These are phyloP conservation scores for Oscheius sp. DNA, from an alignment of 2,888 invertebrate species.

Conservation along the genomic window DNA sequence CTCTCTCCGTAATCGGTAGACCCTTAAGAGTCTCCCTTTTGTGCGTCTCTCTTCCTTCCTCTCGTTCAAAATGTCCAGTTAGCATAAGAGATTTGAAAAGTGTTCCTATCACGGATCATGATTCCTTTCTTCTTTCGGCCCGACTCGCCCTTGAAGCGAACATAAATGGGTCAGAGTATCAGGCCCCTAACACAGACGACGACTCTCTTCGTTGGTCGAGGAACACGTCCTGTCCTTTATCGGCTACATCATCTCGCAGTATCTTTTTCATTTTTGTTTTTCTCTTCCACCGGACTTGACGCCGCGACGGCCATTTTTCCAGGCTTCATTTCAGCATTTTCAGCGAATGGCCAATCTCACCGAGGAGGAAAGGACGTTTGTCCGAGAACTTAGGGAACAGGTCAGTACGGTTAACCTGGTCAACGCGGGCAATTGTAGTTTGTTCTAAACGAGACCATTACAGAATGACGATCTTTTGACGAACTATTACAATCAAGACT, in stretches of 20 bases:
- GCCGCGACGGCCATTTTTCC: not conserved
- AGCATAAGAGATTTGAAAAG: not conserved
- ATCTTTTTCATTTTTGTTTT: not conserved
- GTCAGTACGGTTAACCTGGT: not conserved
- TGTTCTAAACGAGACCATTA: slow-evolving; percentile 12
- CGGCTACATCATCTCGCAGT: not conserved
- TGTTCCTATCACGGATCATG: not conserved
- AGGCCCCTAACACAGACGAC: not conserved
- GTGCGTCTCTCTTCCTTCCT: not conserved
- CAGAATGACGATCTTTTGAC: slow-evolving; percentile 54
- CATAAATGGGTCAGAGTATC: slow-evolving; percentile 24
- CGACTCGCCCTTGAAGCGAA: slow-evolving; percentile 19
- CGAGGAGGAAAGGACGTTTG: slow-evolving; percentile 6
- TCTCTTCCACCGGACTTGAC: not conserved
- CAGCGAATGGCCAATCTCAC: slow-evolving; percentile 3
- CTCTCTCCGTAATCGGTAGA: too few relatives aligned
- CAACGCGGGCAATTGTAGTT: not conserved
- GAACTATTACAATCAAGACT: slow-evolving; percentile 54
- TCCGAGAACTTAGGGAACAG: slow-evolving; percentile 25
- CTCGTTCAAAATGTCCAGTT: not conserved
- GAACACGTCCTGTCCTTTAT: slow-evolving; percentile 1
- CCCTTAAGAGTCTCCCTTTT: too few relatives aligned
- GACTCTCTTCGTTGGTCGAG: not conserved
- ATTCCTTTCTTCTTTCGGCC: not conserved
- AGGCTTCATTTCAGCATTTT: not conserved